Evolutionary conservation across 2,888 invertebrate genomes (phyloP).

Genomic region (Chymomyza caudatula): DNA sequence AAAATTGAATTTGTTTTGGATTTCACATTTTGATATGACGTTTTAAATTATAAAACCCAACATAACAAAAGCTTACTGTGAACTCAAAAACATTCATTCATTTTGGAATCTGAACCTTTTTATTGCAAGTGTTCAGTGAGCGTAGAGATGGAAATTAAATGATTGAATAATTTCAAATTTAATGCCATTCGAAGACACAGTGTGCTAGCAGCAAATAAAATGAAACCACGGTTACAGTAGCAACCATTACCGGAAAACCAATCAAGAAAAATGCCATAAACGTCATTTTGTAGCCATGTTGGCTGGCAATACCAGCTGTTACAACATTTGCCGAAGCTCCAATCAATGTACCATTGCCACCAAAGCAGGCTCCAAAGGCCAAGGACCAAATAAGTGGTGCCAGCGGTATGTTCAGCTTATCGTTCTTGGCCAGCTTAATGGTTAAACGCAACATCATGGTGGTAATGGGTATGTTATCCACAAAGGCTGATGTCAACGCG

Average conservation of each 20-base stretch:
- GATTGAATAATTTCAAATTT: too few species aligned
- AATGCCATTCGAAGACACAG: conserved; percentile 83
- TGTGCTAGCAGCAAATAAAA: conserved; percentile 86
- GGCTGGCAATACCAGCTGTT: conserved; percentile 93
- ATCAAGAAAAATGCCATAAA: conserved; percentile 89
- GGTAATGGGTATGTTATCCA: conserved; percentile 93
- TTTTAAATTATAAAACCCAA: not conserved
- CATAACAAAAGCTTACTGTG: not conserved
- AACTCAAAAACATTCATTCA: not conserved
- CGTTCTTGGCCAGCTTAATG: conserved; percentile 83
- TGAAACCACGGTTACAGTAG: conserved; percentile 82
- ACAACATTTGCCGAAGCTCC: conserved; percentile 95
- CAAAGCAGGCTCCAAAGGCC: conserved; percentile 92
- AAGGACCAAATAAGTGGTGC: conserved; percentile 91
- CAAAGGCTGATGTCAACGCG: conserved; percentile 89
- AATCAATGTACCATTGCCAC: conserved; percentile 93
- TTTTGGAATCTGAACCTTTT: too few species aligned
- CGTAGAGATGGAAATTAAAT: too few species aligned
- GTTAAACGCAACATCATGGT: conserved; percentile 93
- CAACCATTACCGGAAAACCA: conserved; percentile 89
- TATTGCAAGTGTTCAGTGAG: too few species aligned
- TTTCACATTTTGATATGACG: not conserved
- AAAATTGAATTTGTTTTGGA: too few species aligned
- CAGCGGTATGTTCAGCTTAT: conserved; percentile 84
- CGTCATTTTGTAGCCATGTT: conserved; percentile 91